A percentile compares a stretch with the other conserved stretches of the same genome.
These are phyloP conservation scores for Abrostola triplasia DNA, from an alignment of 2,888 invertebrate genomes.

Conservation along the genomic window DNA sequence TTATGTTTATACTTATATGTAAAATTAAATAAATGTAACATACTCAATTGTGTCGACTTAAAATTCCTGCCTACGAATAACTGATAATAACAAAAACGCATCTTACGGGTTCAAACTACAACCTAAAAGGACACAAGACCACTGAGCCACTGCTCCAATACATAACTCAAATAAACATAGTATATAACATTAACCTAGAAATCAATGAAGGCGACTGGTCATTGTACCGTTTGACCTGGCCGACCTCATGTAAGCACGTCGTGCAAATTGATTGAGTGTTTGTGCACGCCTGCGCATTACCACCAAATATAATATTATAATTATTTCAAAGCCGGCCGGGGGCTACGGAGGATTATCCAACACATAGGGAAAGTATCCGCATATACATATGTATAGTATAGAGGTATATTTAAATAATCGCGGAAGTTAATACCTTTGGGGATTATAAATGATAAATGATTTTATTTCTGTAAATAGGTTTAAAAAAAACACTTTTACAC, in stretches of 20 bases:
- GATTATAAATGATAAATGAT: no score
- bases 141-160: no score
- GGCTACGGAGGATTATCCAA: slow-evolving; percentile 15
- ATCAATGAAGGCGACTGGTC: slow-evolving; percentile 33
- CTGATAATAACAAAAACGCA: no score
- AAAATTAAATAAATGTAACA: no score
- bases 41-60: no score
- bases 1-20: no score
- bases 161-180: not conserved
- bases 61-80: no score
- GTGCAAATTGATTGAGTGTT: slow-evolving; percentile 22
- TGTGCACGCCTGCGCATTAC: slow-evolving; percentile 4
- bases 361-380: not conserved
- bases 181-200: slow-evolving; percentile 19
- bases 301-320: not conserved
- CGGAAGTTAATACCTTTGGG: not conserved
- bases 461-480: no score
- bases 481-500: no score
- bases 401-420: not conserved
- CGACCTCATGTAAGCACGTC: slow-evolving; percentile 17
- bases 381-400: not conserved
- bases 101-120: no score
- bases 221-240: slow-evolving; percentile 33
- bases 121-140: no score
- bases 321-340: slow-evolving; percentile 10